A percentile compares a stretch with the other conserved stretches of the same genome.
Conservation (phyloP, 2,888 invertebrate genomes). For the Trachelus troglodyta region DNA sequence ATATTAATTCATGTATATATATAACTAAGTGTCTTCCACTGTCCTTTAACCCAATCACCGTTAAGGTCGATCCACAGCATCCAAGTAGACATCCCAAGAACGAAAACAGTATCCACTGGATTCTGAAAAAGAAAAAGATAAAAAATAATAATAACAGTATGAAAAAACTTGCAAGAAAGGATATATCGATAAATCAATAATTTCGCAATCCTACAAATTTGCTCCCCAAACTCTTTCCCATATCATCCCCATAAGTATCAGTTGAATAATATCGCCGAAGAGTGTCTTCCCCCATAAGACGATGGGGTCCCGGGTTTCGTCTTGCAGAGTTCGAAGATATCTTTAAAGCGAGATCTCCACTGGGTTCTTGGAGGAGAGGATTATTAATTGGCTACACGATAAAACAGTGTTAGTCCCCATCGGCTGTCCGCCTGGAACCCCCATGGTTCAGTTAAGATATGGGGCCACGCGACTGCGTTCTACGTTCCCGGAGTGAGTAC, state of each 20-base stretch:
- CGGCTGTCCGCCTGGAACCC: slow-evolving; percentile 56
- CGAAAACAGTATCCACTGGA: slow-evolving; percentile 22
- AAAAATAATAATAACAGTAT: neutral
- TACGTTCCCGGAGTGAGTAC: slow-evolving; percentile 35
- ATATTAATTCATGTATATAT: neutral
- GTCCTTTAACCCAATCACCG: no score
- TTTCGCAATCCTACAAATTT: no score
- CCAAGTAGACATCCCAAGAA: no score
- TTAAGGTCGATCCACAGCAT: no score
- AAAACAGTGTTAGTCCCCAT: slow-evolving; percentile 62
- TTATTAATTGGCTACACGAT: slow-evolving; percentile 65
- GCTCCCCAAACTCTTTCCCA: no score
- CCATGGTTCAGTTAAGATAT: slow-evolving; percentile 58
- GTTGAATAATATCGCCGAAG: no score
- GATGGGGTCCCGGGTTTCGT: neutral
- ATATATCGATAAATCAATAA: no score
- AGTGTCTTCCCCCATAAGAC: no score
- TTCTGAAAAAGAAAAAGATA: slow-evolving; percentile 41
- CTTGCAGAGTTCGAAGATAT: slow-evolving; percentile 33
- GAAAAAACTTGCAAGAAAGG: no score
- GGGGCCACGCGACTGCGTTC: slow-evolving; percentile 57
- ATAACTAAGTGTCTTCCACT: no score
- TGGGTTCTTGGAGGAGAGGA: slow-evolving; percentile 42
- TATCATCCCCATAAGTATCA: no score
- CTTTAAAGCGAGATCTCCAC: slow-evolving; percentile 43